Percentiles rank a stretch among this genome's conserved stretches.
phyloP scores from a whole-genome alignment of 2,113 vertebrate genomes.

The Paralichthys olivaceus region DNA sequence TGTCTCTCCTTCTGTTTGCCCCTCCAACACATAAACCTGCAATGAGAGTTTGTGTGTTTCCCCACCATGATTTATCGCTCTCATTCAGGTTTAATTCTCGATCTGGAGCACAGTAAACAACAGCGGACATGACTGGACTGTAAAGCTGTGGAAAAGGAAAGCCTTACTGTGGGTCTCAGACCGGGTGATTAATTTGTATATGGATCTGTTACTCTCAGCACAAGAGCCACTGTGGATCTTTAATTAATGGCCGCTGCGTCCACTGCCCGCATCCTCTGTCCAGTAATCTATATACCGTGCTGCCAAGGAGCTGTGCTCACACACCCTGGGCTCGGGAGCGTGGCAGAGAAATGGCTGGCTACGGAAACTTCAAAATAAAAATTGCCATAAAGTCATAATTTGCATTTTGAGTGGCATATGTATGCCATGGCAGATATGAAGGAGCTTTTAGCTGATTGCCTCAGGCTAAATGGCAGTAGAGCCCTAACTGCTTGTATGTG shows the following conservation, averaged over 20 bases:
- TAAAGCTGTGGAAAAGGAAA: constrained; percentile 69
- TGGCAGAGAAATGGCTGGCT: constrained; percentile 20
- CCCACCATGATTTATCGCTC: constrained; percentile 80
- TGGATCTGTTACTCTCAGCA: constrained; percentile 78
- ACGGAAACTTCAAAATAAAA: constrained; percentile 55
- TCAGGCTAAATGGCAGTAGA: constrained; percentile 29
- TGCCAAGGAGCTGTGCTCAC: constrained; percentile 40
- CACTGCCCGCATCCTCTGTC: constrained; percentile 52
- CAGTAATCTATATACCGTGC: constrained; percentile 74
- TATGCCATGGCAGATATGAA: constrained; percentile 59
- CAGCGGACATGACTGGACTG: constrained; percentile 82
- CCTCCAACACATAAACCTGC: constrained; percentile 76
- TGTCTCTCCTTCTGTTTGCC: constrained; percentile 67
- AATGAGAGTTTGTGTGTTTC: constrained; percentile 75
- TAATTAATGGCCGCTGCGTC: constrained; percentile 81
- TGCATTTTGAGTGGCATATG: constrained; percentile 75
- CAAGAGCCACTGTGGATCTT: constrained; percentile 77
- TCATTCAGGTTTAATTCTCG: constrained; percentile 85
- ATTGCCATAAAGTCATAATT: constrained; percentile 64
- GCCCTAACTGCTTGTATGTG: constrained; percentile 42
- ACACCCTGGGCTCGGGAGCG: constrained; percentile 8
- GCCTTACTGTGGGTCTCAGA: constrained; percentile 67
- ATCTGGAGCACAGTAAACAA: constrained; percentile 82
- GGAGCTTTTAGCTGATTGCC: constrained; percentile 60
- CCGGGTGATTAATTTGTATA: constrained; percentile 81